These are phyloP conservation scores for Philonicus albiceps DNA, from an alignment of 2,888 invertebrate genomes.

Conservation along the genomic window DNA sequence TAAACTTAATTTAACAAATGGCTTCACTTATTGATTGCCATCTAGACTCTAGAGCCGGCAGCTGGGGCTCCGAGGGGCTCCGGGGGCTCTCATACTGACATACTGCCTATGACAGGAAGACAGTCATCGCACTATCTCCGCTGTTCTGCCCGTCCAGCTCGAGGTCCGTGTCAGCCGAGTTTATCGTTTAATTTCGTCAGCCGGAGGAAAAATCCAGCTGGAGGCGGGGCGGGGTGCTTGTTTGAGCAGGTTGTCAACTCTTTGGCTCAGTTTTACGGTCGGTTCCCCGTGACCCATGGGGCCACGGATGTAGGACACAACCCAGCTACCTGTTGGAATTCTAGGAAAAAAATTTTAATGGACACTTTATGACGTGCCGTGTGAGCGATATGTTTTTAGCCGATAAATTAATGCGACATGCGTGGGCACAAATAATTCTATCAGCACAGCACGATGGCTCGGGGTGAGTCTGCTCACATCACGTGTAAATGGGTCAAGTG, in stretches of 20 bases:
- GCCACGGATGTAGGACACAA: neutral
- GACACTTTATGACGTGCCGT: neutral
- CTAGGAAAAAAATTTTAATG: neutral
- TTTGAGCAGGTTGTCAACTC: neutral
- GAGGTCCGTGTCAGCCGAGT: neutral
- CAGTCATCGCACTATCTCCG: conserved; percentile 20
- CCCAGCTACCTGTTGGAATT: conserved; percentile 1
- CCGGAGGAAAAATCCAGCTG: neutral
- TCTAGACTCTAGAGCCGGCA: conserved; percentile 21
- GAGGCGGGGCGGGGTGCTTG: neutral
- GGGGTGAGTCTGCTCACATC: neutral
- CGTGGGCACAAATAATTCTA: neutral
- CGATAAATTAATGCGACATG: neutral
- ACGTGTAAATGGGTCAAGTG: neutral
- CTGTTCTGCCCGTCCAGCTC: neutral
- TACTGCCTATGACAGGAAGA: conserved; percentile 33
- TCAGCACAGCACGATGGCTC: neutral
- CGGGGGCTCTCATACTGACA: neutral
- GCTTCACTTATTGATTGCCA: conserved; percentile 44
- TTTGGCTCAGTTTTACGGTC: neutral
- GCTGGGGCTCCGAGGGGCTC: neutral
- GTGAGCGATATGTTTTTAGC: neutral
- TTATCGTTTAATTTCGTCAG: conserved; percentile 6
- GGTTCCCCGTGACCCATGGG: neutral
- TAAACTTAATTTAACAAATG: conserved; percentile 44